Evolutionary conservation across 1,140 invertebrate species (phyloP), one percentile per base, ranked within the genome.

Genomic region (Hyles euphorbiae): DNA sequence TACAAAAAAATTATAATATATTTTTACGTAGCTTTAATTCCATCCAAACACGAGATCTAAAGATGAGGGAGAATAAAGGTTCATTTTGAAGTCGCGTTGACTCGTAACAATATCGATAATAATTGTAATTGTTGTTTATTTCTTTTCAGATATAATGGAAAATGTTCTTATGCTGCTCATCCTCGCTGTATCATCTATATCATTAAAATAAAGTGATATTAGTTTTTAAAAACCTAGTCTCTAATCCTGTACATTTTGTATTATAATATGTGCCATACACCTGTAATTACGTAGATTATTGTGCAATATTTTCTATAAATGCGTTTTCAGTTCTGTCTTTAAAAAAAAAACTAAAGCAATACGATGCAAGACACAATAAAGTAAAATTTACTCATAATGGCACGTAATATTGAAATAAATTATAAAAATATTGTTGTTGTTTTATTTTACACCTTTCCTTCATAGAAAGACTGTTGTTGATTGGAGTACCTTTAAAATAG

Each of bases 221-320:
- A 88, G 82, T 76, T 63, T 83, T 76, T 71, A 68, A 65, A 72
- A 74, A 75, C 60, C 63, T 83, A 83, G 72, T 70, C 52, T 76
- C 71, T 78, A 80, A 80, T 81, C 76, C 76, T 88, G 85, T 88
- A 88, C 78, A 88, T 88, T 84, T 88, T 88, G 85, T 88, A 88
- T 75, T 64, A 87, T 84, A 88, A 77, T 77, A 74, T 83, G 85
- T 86, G 83, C 83, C 85, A 82, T 84, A 82, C 75, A 82, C 76
- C 68, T 79, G 79, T 86, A 85, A 74, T 66, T 67, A 73, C 56
- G 82, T 87, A 87, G 84, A 72, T 58, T 22, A 48, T 52, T 65
- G 61, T 65, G 78, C 78, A 79, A 79, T 78, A 81, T 84, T 87
- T 86, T 86, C 81, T 86, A 87, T 77, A 74, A 75, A 72, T 61